Conservation (phyloP, 2,113 vertebrate genomes). For the Elephantulus edwardii region DNA sequence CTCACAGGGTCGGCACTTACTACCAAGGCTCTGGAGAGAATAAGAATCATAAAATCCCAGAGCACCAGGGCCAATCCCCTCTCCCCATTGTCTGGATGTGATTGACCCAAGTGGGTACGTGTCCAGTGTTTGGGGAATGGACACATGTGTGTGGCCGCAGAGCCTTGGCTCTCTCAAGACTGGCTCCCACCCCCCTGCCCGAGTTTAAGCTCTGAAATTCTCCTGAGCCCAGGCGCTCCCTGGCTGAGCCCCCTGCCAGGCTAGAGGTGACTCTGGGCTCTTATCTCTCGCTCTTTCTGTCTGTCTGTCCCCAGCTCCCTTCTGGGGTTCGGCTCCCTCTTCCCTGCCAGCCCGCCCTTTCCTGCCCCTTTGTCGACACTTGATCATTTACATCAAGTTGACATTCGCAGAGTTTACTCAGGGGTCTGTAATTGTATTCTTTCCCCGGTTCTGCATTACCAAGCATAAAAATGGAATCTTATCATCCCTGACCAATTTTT, state of each 20-base stretch:
- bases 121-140: not conserved
- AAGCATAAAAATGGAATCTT: constrained; percentile 99
- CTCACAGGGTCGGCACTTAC: too few species aligned
- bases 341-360: constrained; percentile 54
- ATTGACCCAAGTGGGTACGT: not conserved
- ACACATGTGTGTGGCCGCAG: not conserved
- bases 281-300: not conserved
- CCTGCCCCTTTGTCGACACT: constrained; percentile 89
- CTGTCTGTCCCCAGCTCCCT: constrained; percentile 13
- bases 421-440: constrained; percentile 99
- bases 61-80: too few species aligned
- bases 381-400: constrained; percentile 99
- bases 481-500: constrained; percentile 99
- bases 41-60: too few species aligned
- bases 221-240: not conserved
- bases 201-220: not conserved
- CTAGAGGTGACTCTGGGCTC: constrained; percentile 25
- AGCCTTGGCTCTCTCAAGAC: not conserved
- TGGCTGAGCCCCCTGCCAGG: not conserved
- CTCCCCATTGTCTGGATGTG: not conserved
- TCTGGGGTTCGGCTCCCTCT: constrained; percentile 41
- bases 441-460: constrained; percentile 99
- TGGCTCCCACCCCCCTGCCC: too few species aligned
- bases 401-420: constrained; percentile 99
- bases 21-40: too few species aligned